These are phyloP conservation scores for Spilogale gracilis DNA, from an alignment of 2,113 vertebrate species.

Conservation along the genomic window DNA sequence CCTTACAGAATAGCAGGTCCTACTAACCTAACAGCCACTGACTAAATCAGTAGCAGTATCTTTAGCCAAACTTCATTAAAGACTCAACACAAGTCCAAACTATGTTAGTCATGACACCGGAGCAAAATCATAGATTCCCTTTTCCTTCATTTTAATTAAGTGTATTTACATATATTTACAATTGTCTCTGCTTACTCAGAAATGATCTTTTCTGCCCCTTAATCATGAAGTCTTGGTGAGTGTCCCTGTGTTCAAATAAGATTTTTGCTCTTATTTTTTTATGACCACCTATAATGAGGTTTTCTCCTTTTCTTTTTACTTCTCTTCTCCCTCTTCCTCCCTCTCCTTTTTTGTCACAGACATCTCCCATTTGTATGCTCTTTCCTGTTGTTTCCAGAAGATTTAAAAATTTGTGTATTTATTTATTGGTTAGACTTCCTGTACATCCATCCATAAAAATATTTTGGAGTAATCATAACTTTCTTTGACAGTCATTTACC, in stretches of 20 bases:
- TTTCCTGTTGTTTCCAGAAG: background rate
- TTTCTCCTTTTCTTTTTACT: background rate
- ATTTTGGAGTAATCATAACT: background rate
- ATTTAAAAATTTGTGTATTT: background rate
- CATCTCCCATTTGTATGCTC: background rate
- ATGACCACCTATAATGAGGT: background rate
- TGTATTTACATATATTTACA: conserved; percentile 36
- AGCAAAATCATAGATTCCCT: background rate
- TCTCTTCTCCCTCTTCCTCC: background rate
- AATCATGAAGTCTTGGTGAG: background rate
- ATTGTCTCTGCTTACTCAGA: background rate
- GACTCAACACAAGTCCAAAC: background rate
- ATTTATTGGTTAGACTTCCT: background rate
- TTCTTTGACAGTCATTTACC: background rate
- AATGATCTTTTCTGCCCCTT: background rate
- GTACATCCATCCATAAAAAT: background rate
- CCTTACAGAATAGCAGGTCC: background rate
- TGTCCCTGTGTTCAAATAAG: background rate
- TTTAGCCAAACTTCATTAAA: conserved; percentile 47
- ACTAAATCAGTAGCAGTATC: conserved; percentile 50
- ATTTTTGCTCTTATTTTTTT: background rate
- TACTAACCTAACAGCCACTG: background rate
- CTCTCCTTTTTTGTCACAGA: background rate
- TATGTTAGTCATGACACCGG: conserved; percentile 50
- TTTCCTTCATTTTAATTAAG: conserved; percentile 57